A percentile compares a stretch with the other conserved stretches of the same genome.
These are phyloP conservation scores for Brachionus koreanus DNA, from an alignment of 1,140 invertebrate species.

Conservation along the genomic window DNA sequence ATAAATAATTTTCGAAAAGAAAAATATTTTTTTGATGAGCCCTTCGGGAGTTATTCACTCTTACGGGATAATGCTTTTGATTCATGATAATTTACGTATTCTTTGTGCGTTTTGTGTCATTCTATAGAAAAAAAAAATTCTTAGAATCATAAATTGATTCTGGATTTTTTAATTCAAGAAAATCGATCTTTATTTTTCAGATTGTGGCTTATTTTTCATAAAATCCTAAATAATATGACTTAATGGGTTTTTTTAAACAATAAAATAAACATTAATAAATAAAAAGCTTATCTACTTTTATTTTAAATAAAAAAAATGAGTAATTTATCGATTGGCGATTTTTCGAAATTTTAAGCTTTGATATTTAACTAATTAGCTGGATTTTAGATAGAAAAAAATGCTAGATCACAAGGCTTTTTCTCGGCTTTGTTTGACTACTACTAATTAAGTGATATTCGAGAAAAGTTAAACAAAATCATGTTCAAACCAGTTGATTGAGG, in stretches of 20 bases:
- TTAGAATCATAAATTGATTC: not conserved
- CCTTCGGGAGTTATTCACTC: no score
- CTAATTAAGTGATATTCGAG: not conserved
- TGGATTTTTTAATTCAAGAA: not conserved
- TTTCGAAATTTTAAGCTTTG: not conserved
- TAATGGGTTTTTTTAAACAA: no score
- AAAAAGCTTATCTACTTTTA: not conserved
- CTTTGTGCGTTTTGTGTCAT: no score
- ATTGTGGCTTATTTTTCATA: not conserved
- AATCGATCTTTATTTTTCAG: not conserved
- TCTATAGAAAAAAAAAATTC: not conserved
- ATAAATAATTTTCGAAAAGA: no score
- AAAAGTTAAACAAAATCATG: slow-evolving; percentile 3
- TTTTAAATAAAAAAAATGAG: not conserved
- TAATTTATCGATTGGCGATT: not conserved
- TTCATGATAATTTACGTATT: no score
- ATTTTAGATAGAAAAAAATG: not conserved
- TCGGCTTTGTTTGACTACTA: not conserved
- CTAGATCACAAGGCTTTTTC: not conserved
- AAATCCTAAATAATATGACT: not conserved
- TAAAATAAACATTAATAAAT: no score
- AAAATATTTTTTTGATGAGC: no score
- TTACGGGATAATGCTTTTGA: no score
- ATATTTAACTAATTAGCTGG: not conserved
- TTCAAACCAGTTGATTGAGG: not conserved